Percentiles rank a stretch among this genome's conserved stretches.
These are phyloP conservation scores for Otis tarda DNA, from an alignment of 2,113 vertebrate species.

Conservation along the genomic window DNA sequence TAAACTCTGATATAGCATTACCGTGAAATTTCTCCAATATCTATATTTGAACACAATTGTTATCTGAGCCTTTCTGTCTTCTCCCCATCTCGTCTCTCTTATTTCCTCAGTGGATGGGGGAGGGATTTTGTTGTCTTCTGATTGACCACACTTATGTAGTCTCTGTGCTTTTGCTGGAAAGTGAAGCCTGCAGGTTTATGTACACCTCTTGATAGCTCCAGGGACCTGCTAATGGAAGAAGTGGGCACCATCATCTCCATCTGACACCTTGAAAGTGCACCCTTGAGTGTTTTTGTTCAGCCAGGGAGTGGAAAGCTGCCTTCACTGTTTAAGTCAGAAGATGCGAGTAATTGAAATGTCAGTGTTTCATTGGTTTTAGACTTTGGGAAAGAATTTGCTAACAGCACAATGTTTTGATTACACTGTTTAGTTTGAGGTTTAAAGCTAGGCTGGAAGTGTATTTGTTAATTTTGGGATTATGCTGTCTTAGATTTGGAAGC, in stretches of 20 bases:
- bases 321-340: background rate
- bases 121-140: constrained; percentile 3
- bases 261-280: background rate
- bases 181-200: background rate
- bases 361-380: background rate
- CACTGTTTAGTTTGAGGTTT: constrained; percentile 43
- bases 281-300: background rate
- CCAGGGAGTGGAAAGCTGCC: background rate
- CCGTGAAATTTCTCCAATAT: background rate
- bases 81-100: background rate
- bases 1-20: background rate
- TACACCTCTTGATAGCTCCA: background rate
- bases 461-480: constrained; percentile 39
- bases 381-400: constrained; percentile 30
- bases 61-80: background rate
- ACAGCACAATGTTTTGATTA: constrained; percentile 19
- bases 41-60: background rate
- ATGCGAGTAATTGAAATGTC: background rate
- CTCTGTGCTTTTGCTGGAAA: background rate
- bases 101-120: background rate
- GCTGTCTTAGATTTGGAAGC: background rate
- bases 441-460: background rate
- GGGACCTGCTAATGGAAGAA: background rate
- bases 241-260: background rate
- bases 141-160: background rate